Evolutionary conservation across 2,888 invertebrate species (phyloP), one percentile per base, ranked within the genome.

Genomic region (Chymomyza fuscimana): DNA sequence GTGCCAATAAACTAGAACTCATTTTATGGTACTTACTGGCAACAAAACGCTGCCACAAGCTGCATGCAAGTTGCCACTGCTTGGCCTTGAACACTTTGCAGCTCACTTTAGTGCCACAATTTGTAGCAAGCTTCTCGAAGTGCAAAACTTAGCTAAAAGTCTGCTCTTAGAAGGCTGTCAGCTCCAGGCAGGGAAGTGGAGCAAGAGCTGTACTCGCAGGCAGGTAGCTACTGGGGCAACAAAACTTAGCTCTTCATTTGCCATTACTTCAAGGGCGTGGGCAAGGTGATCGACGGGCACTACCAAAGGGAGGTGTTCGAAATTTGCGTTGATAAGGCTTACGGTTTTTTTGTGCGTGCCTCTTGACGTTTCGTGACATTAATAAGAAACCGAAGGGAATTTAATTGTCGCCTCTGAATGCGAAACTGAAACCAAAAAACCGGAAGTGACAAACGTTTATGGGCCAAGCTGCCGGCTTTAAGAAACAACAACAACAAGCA

Each of bases 311-410:
- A 60, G 60, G 60, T 40, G 60, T 60, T 60, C 5, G 22, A 32
- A 32, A 32, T 32, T 32, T 32, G 22, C 25, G 32, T 36, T 60
- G 19, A 60, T 60, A n/a, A 12, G 65, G 25, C 65, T 59, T 65
- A 73, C 61, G 80, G 60, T 32, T 7, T 73, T 81, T 83, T n/a
- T n/a, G n/a, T 83, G 86, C 86, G 87, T 87, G 84, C 72, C 74
- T 72, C 73, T 63, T 77, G 75, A 77, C 72, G 81, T 86, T 86
- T 84, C 82, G 80, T 86, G 86, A 80, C 82, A 77, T 70, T 85
- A 82, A 82, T 85, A 79, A 73, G 79, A 76, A 78, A 82, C 77
- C 79, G 74, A 82, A 88, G 84, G 84, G 77, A 86, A 88, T 86
- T 86, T 84, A 88, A 88, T 88, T 85, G 87, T 81, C 76, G 81